Base-by-base conservation (phyloP, 37 sponge, comb jelly and placozoan genomes). In the Aplysina aerophoba region DNA sequence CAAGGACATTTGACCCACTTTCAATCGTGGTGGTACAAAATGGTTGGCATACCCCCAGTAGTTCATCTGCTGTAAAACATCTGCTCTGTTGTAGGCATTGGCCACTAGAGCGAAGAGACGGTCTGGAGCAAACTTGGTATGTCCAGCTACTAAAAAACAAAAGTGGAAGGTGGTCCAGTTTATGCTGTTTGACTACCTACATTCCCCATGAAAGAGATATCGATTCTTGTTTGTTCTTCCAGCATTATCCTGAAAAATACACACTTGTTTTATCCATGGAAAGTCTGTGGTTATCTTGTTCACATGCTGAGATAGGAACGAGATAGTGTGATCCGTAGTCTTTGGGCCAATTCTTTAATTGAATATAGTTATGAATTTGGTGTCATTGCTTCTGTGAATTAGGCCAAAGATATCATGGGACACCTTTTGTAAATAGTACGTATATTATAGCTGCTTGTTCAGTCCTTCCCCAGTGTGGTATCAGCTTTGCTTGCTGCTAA, bases 191-290 rank as follows among this genome's bases (percentile, higher is more conserved):
- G 16, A 71, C 73, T 35, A 19, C 13, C 16, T 71, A 38, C 34
- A 71, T 71, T 33, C 33, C 36, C 73, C 37, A 71, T 5, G 12
- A 28, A 71, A 71, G 3, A 88, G 55, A 44, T 73, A 88, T 17
- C 39, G 34, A 82, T 88, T 88, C 55, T 88, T 88, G 34, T 88
- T 88, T 12, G 77, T 82, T 25, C 63, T 82, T 2, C 65, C 81
- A 11, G 87, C 73, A 61, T 82, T 87, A 63, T 87, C 88, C n/a
- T 83, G 83, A 58, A 83, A 83, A 28, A 88, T 88, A 55, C 30
- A 36, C 14, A 77, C 3, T 30, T 84, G 79, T 24, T 83, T 73
- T 15, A 88, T 74, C 88, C 88, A 88, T 0, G 66, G 63, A 39
- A 24, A 79, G 4, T 59, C 65, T 0, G 25, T 20, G 2, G 36